Evolutionary conservation across 2,113 vertebrate genomes (phyloP).

Genomic region (Naja naja): DNA sequence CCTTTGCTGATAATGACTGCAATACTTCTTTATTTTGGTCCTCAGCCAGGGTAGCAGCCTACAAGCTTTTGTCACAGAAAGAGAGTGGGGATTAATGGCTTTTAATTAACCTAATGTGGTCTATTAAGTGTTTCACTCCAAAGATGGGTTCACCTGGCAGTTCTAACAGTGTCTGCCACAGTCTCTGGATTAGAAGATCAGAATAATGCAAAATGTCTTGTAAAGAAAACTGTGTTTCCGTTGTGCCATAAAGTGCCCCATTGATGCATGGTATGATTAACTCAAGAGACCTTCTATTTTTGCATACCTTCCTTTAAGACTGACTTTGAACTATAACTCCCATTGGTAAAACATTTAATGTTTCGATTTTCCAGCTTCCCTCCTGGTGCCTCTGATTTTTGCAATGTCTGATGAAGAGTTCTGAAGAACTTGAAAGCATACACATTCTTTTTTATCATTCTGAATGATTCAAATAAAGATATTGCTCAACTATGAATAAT

Average conservation of each 20-base stretch:
- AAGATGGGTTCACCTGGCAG: neutral
- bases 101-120: neutral
- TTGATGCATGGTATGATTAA: neutral
- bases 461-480: neutral
- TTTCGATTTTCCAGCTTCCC: neutral
- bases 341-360: neutral
- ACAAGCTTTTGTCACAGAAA: neutral
- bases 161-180: neutral
- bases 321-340: neutral
- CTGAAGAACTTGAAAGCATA: neutral
- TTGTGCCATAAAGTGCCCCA: neutral
- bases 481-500: neutral
- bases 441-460: neutral
- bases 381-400: neutral
- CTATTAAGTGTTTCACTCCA: neutral
- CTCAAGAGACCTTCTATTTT: neutral
- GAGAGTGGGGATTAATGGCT: neutral
- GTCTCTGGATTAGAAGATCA: neutral
- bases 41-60: neutral
- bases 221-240: neutral
- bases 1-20: neutral
- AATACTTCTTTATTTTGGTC: neutral
- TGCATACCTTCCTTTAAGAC: neutral
- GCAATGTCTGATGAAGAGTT: neutral
- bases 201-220: neutral